These are phyloP conservation scores for Drusus annulatus DNA, from an alignment of 1,140 invertebrate species.

Conservation along the genomic window DNA sequence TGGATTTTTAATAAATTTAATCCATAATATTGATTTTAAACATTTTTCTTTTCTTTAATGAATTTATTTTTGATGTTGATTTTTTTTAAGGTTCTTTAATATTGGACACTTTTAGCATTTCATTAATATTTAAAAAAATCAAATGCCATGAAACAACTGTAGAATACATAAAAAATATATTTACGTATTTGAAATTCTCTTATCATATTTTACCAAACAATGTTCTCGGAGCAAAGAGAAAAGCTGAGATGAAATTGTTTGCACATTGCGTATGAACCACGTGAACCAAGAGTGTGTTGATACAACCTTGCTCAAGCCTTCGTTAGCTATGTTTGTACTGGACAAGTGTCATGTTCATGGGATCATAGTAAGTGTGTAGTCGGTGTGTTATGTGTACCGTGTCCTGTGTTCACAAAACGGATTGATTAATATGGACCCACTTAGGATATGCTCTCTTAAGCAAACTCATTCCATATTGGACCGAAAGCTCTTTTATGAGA, in stretches of 20 bases:
- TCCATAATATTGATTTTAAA: no score
- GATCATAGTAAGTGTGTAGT: background rate
- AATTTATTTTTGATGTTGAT: no score
- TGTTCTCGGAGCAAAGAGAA: background rate
- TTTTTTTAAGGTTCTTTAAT: no score
- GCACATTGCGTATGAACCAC: background rate
- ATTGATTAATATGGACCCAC: conserved; percentile 11
- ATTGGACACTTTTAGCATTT: no score
- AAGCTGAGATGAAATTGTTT: background rate
- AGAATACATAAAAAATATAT: no score
- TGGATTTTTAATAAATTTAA: no score
- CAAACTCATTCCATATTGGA: background rate
- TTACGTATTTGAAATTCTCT: no score
- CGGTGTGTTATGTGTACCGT: background rate
- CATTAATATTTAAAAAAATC: no score
- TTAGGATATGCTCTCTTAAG: background rate
- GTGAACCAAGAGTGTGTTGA: background rate
- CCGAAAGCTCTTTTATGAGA: background rate
- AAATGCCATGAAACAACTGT: no score
- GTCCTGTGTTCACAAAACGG: background rate
- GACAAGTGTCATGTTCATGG: background rate
- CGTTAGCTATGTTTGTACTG: background rate
- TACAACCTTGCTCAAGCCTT: background rate
- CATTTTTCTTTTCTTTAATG: no score
- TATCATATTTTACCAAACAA: background rate